These are phyloP conservation scores for Hippolais icterina DNA, from an alignment of 2,113 vertebrate genomes.

Conservation along the genomic window DNA sequence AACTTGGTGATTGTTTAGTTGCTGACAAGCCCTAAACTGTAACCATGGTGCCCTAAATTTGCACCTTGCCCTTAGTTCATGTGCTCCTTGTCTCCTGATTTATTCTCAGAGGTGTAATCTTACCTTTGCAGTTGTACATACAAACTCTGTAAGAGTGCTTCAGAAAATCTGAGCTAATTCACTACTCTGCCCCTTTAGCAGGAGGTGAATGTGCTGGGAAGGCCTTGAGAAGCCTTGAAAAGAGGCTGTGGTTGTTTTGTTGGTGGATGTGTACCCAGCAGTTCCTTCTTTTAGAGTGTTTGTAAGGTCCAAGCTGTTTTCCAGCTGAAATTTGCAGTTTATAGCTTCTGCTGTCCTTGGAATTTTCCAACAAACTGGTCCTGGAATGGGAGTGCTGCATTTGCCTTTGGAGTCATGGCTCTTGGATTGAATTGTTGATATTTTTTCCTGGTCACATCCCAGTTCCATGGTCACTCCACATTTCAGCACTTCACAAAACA, in stretches of 20 bases:
- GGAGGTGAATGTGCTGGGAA: neutral
- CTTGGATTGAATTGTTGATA: neutral
- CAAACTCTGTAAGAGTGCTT: neutral
- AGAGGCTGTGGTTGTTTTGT: neutral
- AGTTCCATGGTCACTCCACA: neutral
- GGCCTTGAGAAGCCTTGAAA: neutral
- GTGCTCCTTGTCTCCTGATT: neutral
- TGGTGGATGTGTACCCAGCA: accelerated
- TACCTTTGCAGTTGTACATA: neutral
- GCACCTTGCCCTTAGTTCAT: neutral
- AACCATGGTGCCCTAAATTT: neutral
- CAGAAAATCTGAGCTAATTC: neutral
- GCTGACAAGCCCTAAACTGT: neutral
- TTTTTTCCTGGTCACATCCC: neutral
- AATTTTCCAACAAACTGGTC: neutral
- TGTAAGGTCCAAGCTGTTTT: neutral
- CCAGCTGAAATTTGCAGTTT: neutral
- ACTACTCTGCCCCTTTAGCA: neutral
- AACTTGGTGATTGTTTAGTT: neutral
- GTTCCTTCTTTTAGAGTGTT: neutral
- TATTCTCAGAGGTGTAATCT: neutral
- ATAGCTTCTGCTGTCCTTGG: neutral
- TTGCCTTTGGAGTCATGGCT: neutral
- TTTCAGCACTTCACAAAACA: neutral
- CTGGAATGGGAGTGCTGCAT: neutral